phyloP scores from a whole-genome alignment of 2,888 invertebrate genomes.

The Trachelus tabidus region DNA sequence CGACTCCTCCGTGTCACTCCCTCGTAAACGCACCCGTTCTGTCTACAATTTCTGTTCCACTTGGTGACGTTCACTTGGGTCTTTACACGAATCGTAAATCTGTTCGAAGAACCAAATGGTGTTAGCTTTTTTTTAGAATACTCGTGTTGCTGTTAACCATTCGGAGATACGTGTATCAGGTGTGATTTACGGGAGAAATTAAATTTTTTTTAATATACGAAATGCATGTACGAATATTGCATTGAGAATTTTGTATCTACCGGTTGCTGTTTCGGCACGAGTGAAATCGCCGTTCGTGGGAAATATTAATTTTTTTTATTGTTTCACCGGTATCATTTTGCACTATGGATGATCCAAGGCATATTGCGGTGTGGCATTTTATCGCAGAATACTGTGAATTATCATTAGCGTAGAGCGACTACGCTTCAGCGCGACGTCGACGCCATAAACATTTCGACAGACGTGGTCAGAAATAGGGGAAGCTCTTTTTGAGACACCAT shows the following conservation, averaged over 20 bases:
- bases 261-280: background rate
- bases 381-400: background rate
- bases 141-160: background rate
- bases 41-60: background rate
- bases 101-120: background rate
- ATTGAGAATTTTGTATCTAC: background rate
- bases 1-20: background rate
- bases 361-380: background rate
- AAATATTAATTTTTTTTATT: too few relatives aligned
- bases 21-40: background rate
- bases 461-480: slow-evolving; percentile 18
- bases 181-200: background rate
- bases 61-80: background rate
- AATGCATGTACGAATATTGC: background rate
- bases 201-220: background rate
- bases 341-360: too few relatives aligned
- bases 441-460: background rate
- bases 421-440: background rate
- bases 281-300: background rate
- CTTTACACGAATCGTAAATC: background rate
- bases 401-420: background rate
- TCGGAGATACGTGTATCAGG: background rate
- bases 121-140: background rate
- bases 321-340: too few relatives aligned
- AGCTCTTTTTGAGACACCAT: slow-evolving; percentile 49